Base-by-base conservation (phyloP, 2,113 vertebrate genomes). In the Orthonyx spaldingii region DNA sequence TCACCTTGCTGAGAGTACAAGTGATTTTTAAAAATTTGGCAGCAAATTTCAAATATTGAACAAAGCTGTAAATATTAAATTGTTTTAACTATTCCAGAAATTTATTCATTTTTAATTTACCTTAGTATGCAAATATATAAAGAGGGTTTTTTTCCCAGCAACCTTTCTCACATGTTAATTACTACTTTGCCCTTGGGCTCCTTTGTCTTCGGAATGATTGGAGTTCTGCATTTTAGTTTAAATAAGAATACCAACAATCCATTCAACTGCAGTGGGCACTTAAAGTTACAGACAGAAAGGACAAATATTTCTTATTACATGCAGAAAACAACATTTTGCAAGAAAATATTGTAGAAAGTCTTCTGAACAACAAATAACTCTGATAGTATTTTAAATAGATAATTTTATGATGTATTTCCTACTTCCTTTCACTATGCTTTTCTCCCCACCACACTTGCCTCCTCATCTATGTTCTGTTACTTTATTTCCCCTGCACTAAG, bases 61-160 rank as follows among this genome's bases (percentile, higher is more conserved):
- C 15, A 84, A 78, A 91, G 24, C 15, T 35, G 9, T 63, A 87
- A 89, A 81, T 42, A 27, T 66, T 81, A 87, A 70, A 84, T 61
- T 4, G 84, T 50, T 37, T 87, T 42, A 89, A 52, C 60, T 87
- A 60, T 87, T 90, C 30, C 20, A 82, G 41, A 89, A 84, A 71
- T 33, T 1, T 26, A 82, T 82, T 87, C 1, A 90, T 68, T 94
- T 87, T 57, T 56, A 78, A 79, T 89, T 93, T 72, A 32, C 30
- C 77, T 91, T 89, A 84, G 24, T 27, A 91, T 79, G 35, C 47
- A 83, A 87, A 85, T 76, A 87, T 82, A 79, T 57, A 37, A 89
- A 81, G 63, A 13, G 3, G 2, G 1, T 5, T 26, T 41, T 33
- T 33, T 0, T 1, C 12, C 18, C 3, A 81, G 50, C 33, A 87